Conservation (phyloP, 2,113 vertebrate species). For the Tachycineta bicolor region DNA sequence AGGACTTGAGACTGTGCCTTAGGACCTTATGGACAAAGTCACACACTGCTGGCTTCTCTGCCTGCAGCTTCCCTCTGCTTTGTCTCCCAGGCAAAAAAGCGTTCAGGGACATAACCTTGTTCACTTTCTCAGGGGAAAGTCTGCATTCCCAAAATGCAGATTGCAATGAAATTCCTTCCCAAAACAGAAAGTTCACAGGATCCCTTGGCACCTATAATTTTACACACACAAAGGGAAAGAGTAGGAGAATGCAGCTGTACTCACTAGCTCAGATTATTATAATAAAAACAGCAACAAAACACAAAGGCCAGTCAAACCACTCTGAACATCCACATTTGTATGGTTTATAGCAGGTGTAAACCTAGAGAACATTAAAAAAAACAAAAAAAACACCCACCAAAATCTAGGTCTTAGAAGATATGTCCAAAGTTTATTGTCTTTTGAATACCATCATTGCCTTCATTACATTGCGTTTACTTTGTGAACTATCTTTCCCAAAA, state of each 20-base stretch:
- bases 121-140: not conserved
- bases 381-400: not conserved
- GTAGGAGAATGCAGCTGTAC: slow-evolving; percentile 13
- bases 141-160: slow-evolving; percentile 11
- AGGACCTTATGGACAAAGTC: not conserved
- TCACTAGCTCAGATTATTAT: not conserved
- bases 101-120: not conserved
- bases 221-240: not conserved
- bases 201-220: not conserved
- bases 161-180: not conserved
- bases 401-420: not conserved
- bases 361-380: not conserved
- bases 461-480: not conserved
- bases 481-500: not conserved
- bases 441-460: not conserved
- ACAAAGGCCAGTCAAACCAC: not conserved
- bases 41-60: not conserved
- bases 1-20: too few relatives aligned
- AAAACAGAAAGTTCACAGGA: slow-evolving; percentile 27
- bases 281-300: not conserved
- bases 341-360: not conserved
- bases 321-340: not conserved
- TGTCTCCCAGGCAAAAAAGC: not conserved
- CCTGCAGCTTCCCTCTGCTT: not conserved
- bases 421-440: not conserved